phyloP scores from a whole-genome alignment of 2,113 vertebrate genomes.

The Puffinus mauretanicus region DNA sequence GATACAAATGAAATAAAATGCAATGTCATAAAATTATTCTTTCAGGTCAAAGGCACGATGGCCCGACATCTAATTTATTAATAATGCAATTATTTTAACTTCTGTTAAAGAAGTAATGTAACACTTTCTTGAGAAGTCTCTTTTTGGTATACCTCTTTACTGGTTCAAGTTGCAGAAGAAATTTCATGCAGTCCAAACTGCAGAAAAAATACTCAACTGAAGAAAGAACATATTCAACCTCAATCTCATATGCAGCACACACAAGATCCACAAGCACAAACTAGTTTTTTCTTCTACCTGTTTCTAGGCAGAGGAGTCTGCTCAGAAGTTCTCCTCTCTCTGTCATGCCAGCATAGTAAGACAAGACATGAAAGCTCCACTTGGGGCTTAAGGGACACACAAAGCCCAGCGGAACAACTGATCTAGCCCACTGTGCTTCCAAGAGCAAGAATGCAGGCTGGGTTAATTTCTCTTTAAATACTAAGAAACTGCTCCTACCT shows the following conservation, averaged over 20 bases:
- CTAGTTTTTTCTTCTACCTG: background rate
- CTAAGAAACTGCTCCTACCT: background rate
- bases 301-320: background rate
- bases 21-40: background rate
- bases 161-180: background rate
- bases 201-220: background rate
- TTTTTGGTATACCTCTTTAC: background rate
- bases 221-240: background rate
- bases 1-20: background rate
- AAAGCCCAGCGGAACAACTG: background rate
- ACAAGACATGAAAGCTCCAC: background rate
- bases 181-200: background rate
- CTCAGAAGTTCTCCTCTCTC: background rate
- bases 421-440: background rate
- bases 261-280: background rate
- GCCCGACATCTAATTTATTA: background rate
- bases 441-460: background rate
- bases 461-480: background rate
- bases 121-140: background rate
- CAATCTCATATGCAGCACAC: background rate
- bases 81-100: background rate
- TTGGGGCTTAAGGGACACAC: background rate
- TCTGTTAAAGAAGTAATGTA: background rate
- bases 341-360: background rate
- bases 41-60: background rate